phyloP scores from a whole-genome alignment of 2,888 invertebrate genomes.

The Ennomos erosarius region DNA sequence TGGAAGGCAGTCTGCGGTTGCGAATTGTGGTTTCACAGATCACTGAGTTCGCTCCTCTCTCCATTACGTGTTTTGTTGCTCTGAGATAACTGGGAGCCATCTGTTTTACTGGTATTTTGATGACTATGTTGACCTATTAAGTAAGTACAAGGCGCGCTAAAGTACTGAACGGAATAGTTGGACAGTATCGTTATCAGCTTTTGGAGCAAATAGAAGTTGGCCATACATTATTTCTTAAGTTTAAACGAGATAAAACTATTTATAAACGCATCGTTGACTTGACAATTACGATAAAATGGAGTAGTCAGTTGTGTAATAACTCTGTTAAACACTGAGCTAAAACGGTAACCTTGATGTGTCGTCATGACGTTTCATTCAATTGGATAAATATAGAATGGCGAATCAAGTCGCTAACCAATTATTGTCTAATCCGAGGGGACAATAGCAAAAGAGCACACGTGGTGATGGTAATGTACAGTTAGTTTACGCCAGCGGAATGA shows the following conservation, averaged over 20 bases:
- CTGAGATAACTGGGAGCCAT: constrained; percentile 38
- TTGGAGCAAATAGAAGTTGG: constrained; percentile 6
- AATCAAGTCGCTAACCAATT: constrained; percentile 30
- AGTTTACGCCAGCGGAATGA: constrained; percentile 64
- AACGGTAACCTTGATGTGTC: constrained; percentile 20
- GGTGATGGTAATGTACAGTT: constrained; percentile 61
- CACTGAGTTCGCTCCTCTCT: constrained; percentile 36
- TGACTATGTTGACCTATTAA: constrained; percentile 45
- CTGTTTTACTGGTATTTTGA: constrained; percentile 43
- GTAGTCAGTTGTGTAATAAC: constrained; percentile 5
- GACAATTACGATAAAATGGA: not conserved
- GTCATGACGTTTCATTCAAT: constrained; percentile 23
- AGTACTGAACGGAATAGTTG: constrained; percentile 27
- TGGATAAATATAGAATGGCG: constrained; percentile 34
- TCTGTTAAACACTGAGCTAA: constrained; percentile 8
- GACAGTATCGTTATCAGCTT: constrained; percentile 13
- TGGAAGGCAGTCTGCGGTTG: constrained; percentile 37
- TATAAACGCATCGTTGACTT: no score
- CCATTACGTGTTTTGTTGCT: constrained; percentile 39
- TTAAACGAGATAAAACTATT: no score
- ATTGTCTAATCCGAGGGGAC: constrained; percentile 44
- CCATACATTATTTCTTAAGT: not conserved
- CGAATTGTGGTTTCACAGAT: constrained; percentile 49
- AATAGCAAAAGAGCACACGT: constrained; percentile 56
- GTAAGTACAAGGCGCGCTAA: constrained; percentile 38